Percentiles rank a stretch among this genome's conserved stretches.
Evolutionary conservation across 2,888 invertebrate genomes (phyloP).

Genomic region (Rapana venosa): DNA sequence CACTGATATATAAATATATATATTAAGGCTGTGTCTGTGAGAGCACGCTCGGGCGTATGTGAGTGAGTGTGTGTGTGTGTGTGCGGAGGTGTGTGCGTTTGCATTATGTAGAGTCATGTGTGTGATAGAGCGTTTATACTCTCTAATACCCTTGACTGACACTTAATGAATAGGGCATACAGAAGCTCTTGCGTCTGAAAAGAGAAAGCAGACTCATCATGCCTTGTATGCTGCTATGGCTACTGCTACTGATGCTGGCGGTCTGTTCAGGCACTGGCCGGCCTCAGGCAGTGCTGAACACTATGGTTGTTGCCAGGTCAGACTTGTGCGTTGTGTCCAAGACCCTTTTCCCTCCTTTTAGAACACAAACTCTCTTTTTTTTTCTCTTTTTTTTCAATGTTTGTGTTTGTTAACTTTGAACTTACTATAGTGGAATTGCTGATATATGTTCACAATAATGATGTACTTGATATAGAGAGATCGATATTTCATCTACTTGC

Average conservation of each 20-base stretch:
- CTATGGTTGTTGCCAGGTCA: background rate
- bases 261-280: background rate
- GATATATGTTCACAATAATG: constrained; percentile 11
- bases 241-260: background rate
- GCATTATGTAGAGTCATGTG: background rate
- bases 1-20: background rate
- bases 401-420: background rate
- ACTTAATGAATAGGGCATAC: constrained; percentile 15
- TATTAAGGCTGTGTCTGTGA: background rate
- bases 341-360: background rate
- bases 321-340: background rate
- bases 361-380: background rate
- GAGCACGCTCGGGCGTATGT: background rate
- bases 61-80: background rate
- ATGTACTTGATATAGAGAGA: background rate
- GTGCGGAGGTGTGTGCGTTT: background rate
- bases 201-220: background rate
- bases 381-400: background rate
- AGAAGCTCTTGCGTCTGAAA: background rate
- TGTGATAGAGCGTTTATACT: background rate
- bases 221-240: constrained; percentile 33
- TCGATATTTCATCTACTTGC: constrained; percentile 22
- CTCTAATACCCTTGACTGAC: background rate
- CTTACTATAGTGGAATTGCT: constrained; percentile 15
- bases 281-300: background rate